Percentiles rank a stretch among this genome's conserved stretches.
Evolutionary conservation across 2,888 invertebrate genomes (phyloP).

Genomic region (Galeruca laticollis): DNA sequence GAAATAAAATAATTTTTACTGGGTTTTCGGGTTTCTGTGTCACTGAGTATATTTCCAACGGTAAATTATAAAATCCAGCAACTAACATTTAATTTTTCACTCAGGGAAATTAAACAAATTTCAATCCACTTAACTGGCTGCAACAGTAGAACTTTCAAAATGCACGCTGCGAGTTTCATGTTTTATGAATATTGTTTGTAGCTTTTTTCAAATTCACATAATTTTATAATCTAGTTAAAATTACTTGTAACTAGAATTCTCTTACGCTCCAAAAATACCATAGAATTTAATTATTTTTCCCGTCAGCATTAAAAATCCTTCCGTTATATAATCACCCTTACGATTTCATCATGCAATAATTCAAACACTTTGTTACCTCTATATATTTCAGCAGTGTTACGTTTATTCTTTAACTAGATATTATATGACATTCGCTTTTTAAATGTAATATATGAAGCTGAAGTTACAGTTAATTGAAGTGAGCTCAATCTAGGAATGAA

Average conservation of each 20-base stretch:
- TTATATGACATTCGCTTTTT: neutral
- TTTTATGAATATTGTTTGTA: neutral
- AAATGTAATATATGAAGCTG: neutral
- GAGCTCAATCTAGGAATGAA: too few relatives aligned
- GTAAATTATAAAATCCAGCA: too few relatives aligned
- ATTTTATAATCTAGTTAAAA: slow-evolving; percentile 1
- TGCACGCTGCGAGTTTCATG: neutral
- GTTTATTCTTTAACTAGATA: neutral
- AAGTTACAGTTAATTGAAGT: too few relatives aligned
- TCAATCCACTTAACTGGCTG: neutral
- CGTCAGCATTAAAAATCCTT: slow-evolving; percentile 21
- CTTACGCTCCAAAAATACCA: neutral
- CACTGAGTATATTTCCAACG: too few relatives aligned
- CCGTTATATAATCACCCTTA: slow-evolving; percentile 23
- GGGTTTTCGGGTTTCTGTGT: too few relatives aligned
- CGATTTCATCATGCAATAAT: slow-evolving; percentile 23
- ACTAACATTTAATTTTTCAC: neutral
- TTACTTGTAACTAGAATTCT: neutral
- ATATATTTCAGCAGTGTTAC: neutral
- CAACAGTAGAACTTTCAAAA: neutral
- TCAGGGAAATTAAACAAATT: neutral
- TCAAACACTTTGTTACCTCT: slow-evolving; percentile 24
- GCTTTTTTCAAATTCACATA: neutral
- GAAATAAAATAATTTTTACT: too few relatives aligned
- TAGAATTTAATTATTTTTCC: neutral